Evolutionary conservation across 2,113 vertebrate genomes (phyloP).

Genomic region (Myotis lucifugus): DNA sequence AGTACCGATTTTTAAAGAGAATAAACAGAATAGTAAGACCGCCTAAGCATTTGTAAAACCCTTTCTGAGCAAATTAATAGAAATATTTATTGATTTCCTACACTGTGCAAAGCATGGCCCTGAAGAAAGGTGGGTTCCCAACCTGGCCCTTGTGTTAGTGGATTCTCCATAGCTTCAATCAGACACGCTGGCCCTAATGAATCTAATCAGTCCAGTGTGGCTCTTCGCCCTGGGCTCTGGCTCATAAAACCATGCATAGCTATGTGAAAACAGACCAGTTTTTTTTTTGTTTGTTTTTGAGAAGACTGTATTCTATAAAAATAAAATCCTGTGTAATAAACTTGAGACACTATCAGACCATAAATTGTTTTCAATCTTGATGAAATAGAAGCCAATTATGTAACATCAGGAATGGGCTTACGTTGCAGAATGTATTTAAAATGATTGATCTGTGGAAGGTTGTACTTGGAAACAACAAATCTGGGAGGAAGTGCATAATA

Average conservation of each 20-base stretch:
- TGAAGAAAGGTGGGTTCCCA: neutral
- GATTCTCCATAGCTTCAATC: neutral
- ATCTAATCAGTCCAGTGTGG: neutral
- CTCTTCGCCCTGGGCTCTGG: neutral
- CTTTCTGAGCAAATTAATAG: neutral
- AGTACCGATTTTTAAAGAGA: neutral
- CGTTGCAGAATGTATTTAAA: slow-evolving; percentile 41
- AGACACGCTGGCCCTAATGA: neutral
- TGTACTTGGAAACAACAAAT: slow-evolving; percentile 49
- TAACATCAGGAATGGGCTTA: neutral
- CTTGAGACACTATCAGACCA: neutral
- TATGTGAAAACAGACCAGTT: neutral
- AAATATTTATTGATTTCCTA: neutral
- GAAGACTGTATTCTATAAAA: neutral
- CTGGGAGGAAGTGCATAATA: neutral
- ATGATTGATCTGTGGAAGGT: neutral
- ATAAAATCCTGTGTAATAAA: slow-evolving; percentile 44
- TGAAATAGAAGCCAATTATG: neutral
- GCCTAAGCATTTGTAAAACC: neutral
- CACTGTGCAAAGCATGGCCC: neutral
- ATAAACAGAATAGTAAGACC: neutral
- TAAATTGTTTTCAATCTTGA: neutral
- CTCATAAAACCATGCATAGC: neutral
- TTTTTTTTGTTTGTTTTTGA: neutral
- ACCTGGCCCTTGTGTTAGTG: neutral